Percentiles rank a stretch among this genome's conserved stretches.
phyloP scores from a whole-genome alignment of 2,113 vertebrate species.

The Amia ocellicauda region DNA sequence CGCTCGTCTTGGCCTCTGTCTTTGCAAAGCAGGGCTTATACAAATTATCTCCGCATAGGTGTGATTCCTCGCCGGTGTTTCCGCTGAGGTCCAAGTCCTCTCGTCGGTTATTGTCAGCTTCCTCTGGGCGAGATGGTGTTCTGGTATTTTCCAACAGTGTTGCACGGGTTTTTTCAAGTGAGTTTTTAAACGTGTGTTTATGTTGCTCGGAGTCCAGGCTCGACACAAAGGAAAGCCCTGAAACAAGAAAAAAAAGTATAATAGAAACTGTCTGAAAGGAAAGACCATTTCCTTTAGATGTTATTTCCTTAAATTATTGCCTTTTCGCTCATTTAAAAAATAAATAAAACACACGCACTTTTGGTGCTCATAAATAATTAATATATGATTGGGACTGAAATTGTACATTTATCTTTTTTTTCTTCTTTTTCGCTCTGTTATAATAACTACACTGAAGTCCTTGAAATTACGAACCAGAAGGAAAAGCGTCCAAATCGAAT shows the following conservation, averaged over 20 bases:
- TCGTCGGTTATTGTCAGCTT: neutral
- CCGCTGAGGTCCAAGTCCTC: neutral
- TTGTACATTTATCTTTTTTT: too few relatives aligned
- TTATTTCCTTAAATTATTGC: conserved; percentile 46
- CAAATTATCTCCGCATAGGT: conserved; percentile 5
- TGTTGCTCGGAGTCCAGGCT: conserved; percentile 33
- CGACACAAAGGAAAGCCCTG: conserved; percentile 44
- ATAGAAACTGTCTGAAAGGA: conserved; percentile 22
- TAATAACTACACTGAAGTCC: too few relatives aligned
- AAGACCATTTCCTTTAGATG: conserved; percentile 30
- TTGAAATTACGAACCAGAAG: too few relatives aligned
- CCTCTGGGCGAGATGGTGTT: neutral
- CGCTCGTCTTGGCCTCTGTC: neutral
- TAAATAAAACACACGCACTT: neutral
- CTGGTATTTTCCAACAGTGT: neutral
- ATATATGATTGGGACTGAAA: neutral
- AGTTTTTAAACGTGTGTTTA: conserved; percentile 12
- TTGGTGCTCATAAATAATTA: neutral
- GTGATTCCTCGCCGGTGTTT: conserved; percentile 8
- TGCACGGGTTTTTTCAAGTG: neutral
- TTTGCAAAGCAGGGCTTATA: neutral
- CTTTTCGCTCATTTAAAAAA: conserved; percentile 23
- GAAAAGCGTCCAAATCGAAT: too few relatives aligned
- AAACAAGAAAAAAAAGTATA: conserved; percentile 34
- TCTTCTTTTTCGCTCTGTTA: too few relatives aligned